Evolutionary conservation across 1,140 invertebrate species (phyloP).

Genomic region (Physella acuta): DNA sequence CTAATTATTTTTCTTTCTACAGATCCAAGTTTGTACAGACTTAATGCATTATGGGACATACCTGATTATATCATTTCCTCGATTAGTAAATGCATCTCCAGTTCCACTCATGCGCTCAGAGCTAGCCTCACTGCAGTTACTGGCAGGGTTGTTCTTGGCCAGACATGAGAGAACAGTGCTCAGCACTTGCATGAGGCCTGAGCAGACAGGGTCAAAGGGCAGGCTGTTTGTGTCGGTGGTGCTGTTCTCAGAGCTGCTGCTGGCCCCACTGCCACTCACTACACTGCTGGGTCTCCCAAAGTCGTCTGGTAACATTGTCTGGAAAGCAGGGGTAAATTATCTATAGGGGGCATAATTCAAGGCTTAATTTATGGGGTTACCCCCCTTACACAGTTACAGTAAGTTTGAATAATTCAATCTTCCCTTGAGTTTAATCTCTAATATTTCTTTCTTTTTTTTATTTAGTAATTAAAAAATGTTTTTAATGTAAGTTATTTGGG

Average conservation of each 20-base stretch:
- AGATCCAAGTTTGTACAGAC: not conserved
- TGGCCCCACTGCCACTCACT: not conserved
- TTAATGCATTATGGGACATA: constrained; percentile 25
- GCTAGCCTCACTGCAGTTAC: constrained; percentile 51
- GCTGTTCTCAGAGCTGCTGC: not conserved
- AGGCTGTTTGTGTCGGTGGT: constrained; percentile 23
- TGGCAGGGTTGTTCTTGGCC: constrained; percentile 50
- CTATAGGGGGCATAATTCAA: no score
- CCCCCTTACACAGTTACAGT: no score
- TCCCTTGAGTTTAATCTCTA: no score
- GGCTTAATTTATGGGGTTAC: no score
- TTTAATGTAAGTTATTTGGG: no score
- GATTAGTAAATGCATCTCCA: constrained; percentile 46
- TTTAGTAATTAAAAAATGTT: no score
- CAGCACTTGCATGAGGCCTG: constrained; percentile 48
- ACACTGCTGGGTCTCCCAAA: constrained; percentile 2
- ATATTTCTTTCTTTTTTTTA: no score
- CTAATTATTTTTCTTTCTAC: no score
- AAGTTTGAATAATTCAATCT: no score
- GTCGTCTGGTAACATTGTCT: constrained; percentile 26
- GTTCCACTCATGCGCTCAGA: constrained; percentile 51
- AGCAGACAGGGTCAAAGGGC: constrained; percentile 47
- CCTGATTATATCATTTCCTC: constrained; percentile 57
- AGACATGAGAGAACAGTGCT: constrained; percentile 50
- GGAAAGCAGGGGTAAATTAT: not conserved